Evolutionary conservation across 1,140 invertebrate species (phyloP), one percentile per base, ranked within the genome.

Genomic region (Bombus superbus): DNA sequence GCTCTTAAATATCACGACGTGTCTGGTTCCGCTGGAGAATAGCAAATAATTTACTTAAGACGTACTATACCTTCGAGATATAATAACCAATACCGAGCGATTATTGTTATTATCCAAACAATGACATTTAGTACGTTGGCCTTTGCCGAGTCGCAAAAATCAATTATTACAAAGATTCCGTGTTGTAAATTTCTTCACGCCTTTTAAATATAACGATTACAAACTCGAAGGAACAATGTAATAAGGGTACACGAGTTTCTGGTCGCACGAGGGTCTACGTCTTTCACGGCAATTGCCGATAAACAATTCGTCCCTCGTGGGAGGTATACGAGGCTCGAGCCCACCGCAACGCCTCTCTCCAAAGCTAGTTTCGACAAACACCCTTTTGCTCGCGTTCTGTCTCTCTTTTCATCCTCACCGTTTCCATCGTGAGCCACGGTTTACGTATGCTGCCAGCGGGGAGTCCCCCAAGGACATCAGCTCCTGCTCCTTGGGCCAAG

Each of bases 391-490:
- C 44, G 57, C 62, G 32, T 62, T 82, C 72, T 42, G 1, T 59
- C 80, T 82, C 62, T 47, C n/a, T 32, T 40, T 47, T 62, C 66
- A 2, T 68, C 22, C 35, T 66, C 38, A 1, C 13, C n/a, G 80
- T 59, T 64, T 84, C 38, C 59, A 42, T 25, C 57, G 80, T 22
- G 71, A 13, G 28, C 59, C 77, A 74, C 69, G 53, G 83, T 86
- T 83, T 66, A 85, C 82, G 87, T 81, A 81, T 83, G 81, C 64
- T 89, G 75, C 73, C 91, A 91, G 89, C 89, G 71, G 91, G 91
- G 81, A 71, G 90, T 91, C 91, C 90, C 91, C 89, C 81, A 87
- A 66, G 85, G 85, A 83, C 81, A 62, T 64, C 75, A 15, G 81
- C 81, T 84, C 35, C 53, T 57, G 62, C 66, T 71, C 57, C 69